phyloP scores from a whole-genome alignment of 2,888 invertebrate species.

The Dicyrtomina minuta region DNA sequence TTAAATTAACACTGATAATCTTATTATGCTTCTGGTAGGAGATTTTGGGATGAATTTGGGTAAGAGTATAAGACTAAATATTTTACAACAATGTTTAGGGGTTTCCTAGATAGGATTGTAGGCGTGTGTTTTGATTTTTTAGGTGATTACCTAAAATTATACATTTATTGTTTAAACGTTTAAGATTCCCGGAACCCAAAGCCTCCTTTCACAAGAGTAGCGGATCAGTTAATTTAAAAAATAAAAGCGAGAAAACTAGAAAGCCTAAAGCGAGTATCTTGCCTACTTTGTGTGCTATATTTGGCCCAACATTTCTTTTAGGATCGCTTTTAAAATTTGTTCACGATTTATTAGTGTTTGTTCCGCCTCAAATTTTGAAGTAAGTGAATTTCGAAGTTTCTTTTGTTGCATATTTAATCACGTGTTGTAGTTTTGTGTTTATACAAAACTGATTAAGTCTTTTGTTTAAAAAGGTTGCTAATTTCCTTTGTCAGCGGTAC shows the following conservation, averaged over 20 bases:
- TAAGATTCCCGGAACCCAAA: slow-evolving; percentile 55
- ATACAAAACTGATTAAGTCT: no score
- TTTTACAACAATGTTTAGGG: no score
- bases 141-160: no score
- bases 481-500: slow-evolving; percentile 55
- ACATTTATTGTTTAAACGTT: slow-evolving; percentile 5
- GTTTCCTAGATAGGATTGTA: no score
- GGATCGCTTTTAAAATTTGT: slow-evolving; percentile 80
- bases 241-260: slow-evolving; percentile 8
- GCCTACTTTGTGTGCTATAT: slow-evolving; percentile 63
- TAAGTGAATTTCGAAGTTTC: slow-evolving; percentile 58
- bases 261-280: slow-evolving; percentile 36
- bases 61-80: no score
- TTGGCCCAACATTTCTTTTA: slow-evolving; percentile 81
- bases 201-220: slow-evolving; percentile 70
- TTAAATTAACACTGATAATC: no score
- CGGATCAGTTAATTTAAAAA: slow-evolving; percentile 69
- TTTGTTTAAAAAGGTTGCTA: slow-evolving; percentile 54
- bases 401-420: no score
- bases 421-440: no score
- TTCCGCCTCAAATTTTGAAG: slow-evolving; percentile 60
- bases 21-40: slow-evolving; percentile 36
- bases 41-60: slow-evolving; percentile 54
- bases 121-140: no score
- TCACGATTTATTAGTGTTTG: slow-evolving; percentile 59